Conservation (phyloP, 2,797 vertebrate species). For the Steatocranus sp. region DNA sequence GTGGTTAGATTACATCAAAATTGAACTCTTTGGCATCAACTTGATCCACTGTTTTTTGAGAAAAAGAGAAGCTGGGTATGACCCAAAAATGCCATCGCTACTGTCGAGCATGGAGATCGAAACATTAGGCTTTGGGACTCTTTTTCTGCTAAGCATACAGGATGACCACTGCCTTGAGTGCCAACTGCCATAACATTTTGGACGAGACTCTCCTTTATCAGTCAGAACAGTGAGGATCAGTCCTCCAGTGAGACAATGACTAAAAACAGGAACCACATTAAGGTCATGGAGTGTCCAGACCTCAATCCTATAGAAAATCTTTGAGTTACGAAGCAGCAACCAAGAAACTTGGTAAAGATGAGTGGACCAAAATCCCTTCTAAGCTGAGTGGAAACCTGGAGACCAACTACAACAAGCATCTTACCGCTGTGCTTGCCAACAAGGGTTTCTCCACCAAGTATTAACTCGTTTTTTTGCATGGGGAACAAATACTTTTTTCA, state of each 20-base stretch:
- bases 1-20: background rate
- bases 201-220: background rate
- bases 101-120: background rate
- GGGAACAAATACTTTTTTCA: background rate
- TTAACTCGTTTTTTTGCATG: accelerated
- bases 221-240: background rate
- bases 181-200: background rate
- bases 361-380: background rate
- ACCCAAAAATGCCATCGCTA: background rate
- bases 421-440: background rate
- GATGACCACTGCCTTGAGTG: background rate
- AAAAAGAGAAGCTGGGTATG: background rate
- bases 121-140: background rate
- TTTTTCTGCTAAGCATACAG: background rate
- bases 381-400: background rate
- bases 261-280: background rate
- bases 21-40: background rate
- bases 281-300: background rate
- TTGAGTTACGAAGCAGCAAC: background rate
- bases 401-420: background rate
- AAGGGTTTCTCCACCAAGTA: background rate
- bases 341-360: background rate
- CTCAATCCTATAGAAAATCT: background rate
- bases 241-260: background rate
- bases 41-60: background rate